Evolutionary conservation across 2,113 vertebrate genomes (phyloP), one percentile per base, ranked within the genome.

Genomic region (Haemorhous mexicanus): DNA sequence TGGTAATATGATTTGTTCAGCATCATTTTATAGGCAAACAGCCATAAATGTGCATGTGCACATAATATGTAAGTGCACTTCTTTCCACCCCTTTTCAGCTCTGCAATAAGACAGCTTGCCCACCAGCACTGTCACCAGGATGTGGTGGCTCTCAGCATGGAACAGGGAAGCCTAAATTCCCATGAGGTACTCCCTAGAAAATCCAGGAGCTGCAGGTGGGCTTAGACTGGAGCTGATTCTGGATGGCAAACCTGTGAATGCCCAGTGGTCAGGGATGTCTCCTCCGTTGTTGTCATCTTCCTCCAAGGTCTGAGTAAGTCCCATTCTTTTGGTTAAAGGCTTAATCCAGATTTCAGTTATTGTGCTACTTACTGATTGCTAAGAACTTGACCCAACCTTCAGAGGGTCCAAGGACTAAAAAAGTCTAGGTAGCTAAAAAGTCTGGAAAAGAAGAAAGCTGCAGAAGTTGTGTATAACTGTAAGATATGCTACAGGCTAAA

Each of bases 201-300:
- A 84, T 46, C 55, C 78, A 84, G 37, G 37, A 74, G 52, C 33
- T 90, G 27, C 66, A 72, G 77, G 26, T 30, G 59, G 47, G 6
- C 39, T 79, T 76, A 30, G 53, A 18, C 0, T 5, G 70, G 26
- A 89, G 28, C 18, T 47, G 44, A 58, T 68, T 37, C 52, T 85
- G 52, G 20, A 52, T 2, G 4, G 47, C 26, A 84, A 75, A 24
- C 19, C 39, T 5, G 5, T 15, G 23, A 78, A 32, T 39, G 7
- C 16, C n/a, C 6, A 0, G 6, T 49, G n/a, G 26, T 39, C 26
- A 62, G 33, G 35, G 58, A 35, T 23, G 6, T 32, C 61, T 76
- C 63, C 49, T 32, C 20, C 2, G 2, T 2, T 7, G 0, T 12
- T 2, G 0, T 30, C 17, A 10, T 74, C 91, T 68, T 79, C 53